Evolutionary conservation across 2,888 invertebrate genomes (phyloP).

Genomic region (Athrips mouffetella): DNA sequence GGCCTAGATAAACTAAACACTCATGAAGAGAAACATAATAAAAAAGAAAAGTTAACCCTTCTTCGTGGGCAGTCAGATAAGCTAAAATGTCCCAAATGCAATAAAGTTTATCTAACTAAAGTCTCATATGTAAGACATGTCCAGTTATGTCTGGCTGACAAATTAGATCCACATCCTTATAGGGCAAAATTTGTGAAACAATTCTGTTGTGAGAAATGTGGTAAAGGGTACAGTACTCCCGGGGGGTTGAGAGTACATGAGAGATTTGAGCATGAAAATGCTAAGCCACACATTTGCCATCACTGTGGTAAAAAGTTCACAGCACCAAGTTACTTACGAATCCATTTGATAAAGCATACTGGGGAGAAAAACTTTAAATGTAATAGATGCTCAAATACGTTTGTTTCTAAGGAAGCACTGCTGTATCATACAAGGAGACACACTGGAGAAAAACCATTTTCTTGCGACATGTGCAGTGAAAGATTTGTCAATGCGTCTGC

Average conservation of each 20-base stretch:
- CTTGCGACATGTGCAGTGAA: conserved; percentile 56
- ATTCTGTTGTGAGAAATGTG: conserved; percentile 53
- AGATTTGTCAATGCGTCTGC: conserved; percentile 67
- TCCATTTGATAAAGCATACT: conserved; percentile 64
- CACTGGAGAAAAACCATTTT: conserved; percentile 67
- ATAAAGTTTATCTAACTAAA: conserved; percentile 56
- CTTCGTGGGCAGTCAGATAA: no score
- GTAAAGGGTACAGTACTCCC: conserved; percentile 59
- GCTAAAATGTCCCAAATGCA: conserved; percentile 60
- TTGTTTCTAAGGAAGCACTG: conserved; percentile 66
- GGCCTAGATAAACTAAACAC: conserved; percentile 46
- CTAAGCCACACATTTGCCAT: conserved; percentile 56
- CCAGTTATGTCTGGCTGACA: conserved; percentile 50
- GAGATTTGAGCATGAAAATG: conserved; percentile 61
- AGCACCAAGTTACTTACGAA: conserved; percentile 64
- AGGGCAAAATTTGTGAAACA: conserved; percentile 48
- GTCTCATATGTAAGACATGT: conserved; percentile 60
- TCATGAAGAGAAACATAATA: conserved; percentile 58
- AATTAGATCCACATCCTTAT: conserved; percentile 58
- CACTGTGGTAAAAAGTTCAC: conserved; percentile 63
- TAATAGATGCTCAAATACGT: conserved; percentile 50
- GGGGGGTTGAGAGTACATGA: conserved; percentile 63
- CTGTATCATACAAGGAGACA: conserved; percentile 64
- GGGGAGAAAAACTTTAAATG: conserved; percentile 65
- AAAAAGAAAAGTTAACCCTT: no score